Percentiles rank a stretch among this genome's conserved stretches.
phyloP scores from a whole-genome alignment of 92 coral and sea anemone genomes.

The Phenganax stokvisi region DNA sequence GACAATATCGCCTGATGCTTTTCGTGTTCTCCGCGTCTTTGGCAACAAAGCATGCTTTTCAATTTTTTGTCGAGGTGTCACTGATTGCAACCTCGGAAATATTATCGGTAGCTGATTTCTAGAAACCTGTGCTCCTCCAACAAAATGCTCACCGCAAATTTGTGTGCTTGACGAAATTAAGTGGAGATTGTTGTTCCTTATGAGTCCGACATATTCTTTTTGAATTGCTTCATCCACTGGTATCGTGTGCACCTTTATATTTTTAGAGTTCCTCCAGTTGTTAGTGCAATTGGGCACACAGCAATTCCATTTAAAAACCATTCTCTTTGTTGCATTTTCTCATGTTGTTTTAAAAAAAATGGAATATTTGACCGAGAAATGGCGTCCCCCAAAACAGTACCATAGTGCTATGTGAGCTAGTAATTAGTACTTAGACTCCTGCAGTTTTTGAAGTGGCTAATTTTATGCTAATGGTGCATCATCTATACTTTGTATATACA shows the following conservation, averaged over 20 bases:
- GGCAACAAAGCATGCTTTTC: not conserved
- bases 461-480: no score
- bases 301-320: no score
- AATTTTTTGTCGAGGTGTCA: not conserved
- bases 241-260: slow-evolving; percentile 20
- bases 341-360: no score
- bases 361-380: no score
- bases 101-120: slow-evolving; percentile 42
- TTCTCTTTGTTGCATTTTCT: no score
- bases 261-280: slow-evolving; percentile 33
- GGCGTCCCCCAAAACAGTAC: no score
- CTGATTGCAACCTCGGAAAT: slow-evolving; percentile 27
- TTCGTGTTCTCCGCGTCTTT: not conserved
- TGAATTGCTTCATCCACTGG: slow-evolving; percentile 4
- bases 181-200: slow-evolving; percentile 27
- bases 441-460: no score
- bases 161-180: slow-evolving; percentile 25
- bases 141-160: slow-evolving; percentile 42
- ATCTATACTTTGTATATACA: no score
- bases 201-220: slow-evolving; percentile 19
- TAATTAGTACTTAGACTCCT: no score
- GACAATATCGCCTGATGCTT: not conserved
- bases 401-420: no score
- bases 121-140: slow-evolving; percentile 28
- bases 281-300: no score